Evolutionary conservation across 2,113 vertebrate genomes (phyloP).

Genomic region (Myotis yumanensis): DNA sequence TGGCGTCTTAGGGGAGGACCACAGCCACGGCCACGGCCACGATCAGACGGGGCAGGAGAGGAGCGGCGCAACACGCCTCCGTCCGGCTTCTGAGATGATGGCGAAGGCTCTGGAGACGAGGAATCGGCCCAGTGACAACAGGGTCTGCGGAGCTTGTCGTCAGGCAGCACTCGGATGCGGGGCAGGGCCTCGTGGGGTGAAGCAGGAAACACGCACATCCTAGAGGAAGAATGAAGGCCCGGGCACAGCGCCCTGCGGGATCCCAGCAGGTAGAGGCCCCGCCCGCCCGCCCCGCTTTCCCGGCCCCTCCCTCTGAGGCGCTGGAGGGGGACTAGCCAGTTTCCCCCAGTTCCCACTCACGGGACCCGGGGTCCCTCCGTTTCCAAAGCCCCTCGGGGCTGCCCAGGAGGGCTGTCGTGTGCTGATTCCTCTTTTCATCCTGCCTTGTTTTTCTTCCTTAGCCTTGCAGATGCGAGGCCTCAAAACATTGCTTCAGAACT

Average conservation of each 20-base stretch:
- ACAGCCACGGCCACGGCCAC: too few species aligned
- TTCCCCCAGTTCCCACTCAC: neutral
- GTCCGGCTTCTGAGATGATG: neutral
- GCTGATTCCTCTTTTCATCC: neutral
- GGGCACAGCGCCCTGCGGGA: neutral
- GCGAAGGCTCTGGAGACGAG: neutral
- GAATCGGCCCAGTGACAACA: neutral
- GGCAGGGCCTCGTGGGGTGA: neutral
- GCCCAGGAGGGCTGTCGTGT: neutral
- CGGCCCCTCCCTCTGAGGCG: too few species aligned
- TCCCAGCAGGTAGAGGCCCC: neutral
- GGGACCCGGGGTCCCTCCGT: neutral
- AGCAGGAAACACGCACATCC: neutral
- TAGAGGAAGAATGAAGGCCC: neutral
- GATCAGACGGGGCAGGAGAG: neutral
- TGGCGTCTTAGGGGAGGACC: neutral
- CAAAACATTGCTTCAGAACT: too few species aligned
- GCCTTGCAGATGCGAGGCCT: too few species aligned
- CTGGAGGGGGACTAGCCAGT: fast-evolving
- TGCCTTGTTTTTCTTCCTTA: too few species aligned
- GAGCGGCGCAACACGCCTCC: too few species aligned
- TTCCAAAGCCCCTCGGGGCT: neutral
- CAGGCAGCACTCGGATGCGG: neutral
- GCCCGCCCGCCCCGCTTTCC: too few species aligned
- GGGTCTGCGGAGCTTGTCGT: neutral